phyloP scores from a whole-genome alignment of 2,113 vertebrate species.

The Prunella himalayana region DNA sequence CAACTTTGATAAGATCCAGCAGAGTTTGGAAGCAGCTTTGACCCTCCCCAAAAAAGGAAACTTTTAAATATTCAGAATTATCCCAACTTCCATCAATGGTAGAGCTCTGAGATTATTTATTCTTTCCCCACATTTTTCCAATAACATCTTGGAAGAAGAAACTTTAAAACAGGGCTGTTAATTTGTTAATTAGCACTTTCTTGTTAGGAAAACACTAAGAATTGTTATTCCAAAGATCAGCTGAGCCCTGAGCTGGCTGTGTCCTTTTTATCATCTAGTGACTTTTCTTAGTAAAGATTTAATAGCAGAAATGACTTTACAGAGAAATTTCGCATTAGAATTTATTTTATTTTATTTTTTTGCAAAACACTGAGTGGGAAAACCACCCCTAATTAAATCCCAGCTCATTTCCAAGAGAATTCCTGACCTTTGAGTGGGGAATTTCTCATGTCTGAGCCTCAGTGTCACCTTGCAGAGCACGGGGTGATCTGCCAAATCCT shows the following conservation, averaged over 20 bases:
- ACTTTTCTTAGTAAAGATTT: not conserved
- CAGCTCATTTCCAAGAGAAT: not conserved
- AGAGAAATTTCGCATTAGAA: not conserved
- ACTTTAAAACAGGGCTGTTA: not conserved
- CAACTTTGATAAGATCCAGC: not conserved
- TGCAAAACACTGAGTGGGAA: not conserved
- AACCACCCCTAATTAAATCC: not conserved
- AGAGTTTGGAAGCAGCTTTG: not conserved
- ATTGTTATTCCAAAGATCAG: not conserved
- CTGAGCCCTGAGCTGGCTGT: not conserved
- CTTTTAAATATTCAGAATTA: not conserved
- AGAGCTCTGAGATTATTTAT: not conserved
- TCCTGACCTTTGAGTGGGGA: not conserved
- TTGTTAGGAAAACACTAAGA: not conserved
- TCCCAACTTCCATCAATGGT: rapidly evolving
- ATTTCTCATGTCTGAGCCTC: not conserved
- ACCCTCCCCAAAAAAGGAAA: not conserved
- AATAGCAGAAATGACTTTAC: not conserved
- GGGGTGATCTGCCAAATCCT: not conserved
- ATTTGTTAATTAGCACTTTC: not conserved
- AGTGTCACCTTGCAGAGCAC: rapidly evolving
- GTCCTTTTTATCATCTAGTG: too few relatives aligned
- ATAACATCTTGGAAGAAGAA: not conserved
- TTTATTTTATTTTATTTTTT: rapidly evolving
- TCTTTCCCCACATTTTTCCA: not conserved